Evolutionary conservation across 2,113 vertebrate genomes (phyloP), one percentile per base, ranked within the genome.

Genomic region (Myanophis thanlyinensis): DNA sequence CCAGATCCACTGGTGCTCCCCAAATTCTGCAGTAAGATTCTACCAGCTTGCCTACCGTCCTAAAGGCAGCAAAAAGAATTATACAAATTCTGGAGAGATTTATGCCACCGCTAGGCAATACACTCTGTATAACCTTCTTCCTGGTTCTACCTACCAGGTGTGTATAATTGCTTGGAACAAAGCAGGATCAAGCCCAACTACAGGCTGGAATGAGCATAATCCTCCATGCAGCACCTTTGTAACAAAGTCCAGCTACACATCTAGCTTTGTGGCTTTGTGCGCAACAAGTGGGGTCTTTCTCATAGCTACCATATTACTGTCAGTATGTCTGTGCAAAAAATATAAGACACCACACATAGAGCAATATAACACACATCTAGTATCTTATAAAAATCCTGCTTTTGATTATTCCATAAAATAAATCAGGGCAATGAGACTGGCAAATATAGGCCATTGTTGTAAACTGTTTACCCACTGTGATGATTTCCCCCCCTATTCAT

Each of bases 311-410:
- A 53, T 97, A 5, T 46, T 97, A 92, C 95, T 98, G 87, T 95
- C 97, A 20, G 56, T 93, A 0, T 97, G 96, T n/a, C 96, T 98
- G 62, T 98, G 96, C 87, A 96, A 96, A 90, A 95, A 94, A 5
- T 80, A 87, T 85, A 97, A 91, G 93, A 95, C 94, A 23, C 94
- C 96, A 15, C 85, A 88, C 11, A 87, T 20, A 12, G 97, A 96
- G 89, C 94, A 96, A 30, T 95, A 95, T 0, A 95, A 95, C 15
- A 97, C 97, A 48, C 96, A 97, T 89, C 94, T 98, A 30, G 96
- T 98, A 88, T 97, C 98, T 89, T 98, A 98, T 54, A 97, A 97
- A 94, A 98, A 98, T 92, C 98, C 98, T 8, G 97, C 97, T 35
- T 98, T 97, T 92, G 98, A 97, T 85, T 93, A 97, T 13, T 95